Conservation (phyloP, 2,113 vertebrate species). For the Balaenoptera acutorostrata region DNA sequence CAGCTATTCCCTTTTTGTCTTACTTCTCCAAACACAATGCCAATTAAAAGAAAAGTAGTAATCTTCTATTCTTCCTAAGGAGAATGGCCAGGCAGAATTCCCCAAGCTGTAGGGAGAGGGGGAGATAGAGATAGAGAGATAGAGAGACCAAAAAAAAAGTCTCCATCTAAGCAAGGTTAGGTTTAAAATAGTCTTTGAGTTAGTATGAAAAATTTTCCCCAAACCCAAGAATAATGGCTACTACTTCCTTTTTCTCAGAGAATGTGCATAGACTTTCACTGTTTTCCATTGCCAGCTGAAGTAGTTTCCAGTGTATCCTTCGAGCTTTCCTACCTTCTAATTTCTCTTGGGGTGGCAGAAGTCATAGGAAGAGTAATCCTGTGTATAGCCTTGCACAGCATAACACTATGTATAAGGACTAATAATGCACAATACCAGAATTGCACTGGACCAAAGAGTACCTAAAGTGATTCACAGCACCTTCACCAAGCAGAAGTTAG, state of each 20-base stretch:
- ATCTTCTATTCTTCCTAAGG: neutral
- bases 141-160: neutral
- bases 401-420: neutral
- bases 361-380: neutral
- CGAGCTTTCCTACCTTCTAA: neutral
- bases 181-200: slow-evolving; percentile 7
- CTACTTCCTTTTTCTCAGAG: slow-evolving; percentile 13
- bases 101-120: neutral
- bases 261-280: neutral
- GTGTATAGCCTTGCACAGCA: neutral
- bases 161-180: neutral
- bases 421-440: neutral
- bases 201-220: neutral
- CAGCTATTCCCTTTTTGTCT: neutral
- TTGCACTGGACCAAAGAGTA: neutral
- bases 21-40: neutral
- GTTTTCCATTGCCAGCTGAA: slow-evolving; percentile 22
- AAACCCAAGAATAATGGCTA: neutral
- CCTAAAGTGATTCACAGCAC: neutral
- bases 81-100: neutral
- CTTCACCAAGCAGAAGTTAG: neutral
- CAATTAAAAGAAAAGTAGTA: neutral
- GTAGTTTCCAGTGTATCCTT: neutral
- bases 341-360: neutral
- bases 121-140: neutral